phyloP scores from a whole-genome alignment of 53 echinoderm and acorn worm genomes.

The Henricia sp. region DNA sequence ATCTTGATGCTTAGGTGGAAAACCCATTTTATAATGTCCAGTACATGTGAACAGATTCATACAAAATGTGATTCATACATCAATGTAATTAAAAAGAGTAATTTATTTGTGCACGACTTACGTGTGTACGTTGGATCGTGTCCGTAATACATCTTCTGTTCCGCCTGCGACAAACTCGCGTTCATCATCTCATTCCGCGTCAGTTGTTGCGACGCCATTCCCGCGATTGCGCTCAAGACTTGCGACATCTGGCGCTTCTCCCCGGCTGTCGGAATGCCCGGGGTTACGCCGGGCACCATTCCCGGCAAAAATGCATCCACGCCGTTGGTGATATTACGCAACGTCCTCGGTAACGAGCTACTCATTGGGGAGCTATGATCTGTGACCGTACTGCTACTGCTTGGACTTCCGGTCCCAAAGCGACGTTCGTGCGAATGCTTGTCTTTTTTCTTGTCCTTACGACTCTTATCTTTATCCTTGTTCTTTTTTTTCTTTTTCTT shows the following conservation, averaged over 20 bases:
- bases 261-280: too few relatives aligned
- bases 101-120: constrained; percentile 34
- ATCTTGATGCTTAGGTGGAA: too few relatives aligned
- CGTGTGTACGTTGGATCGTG: constrained; percentile 87
- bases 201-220: constrained; percentile 59
- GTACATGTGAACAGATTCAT: too few relatives aligned
- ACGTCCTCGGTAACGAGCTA: constrained; percentile 49
- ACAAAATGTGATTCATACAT: too few relatives aligned
- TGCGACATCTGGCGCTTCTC: constrained; percentile 84
- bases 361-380: constrained; percentile 21
- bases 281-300: constrained; percentile 4
- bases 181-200: constrained; percentile 55
- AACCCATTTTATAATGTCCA: too few relatives aligned
- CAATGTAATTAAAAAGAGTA: too few relatives aligned
- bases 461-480: constrained; percentile 84
- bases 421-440: constrained; percentile 54
- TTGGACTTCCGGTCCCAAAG: constrained; percentile 27
- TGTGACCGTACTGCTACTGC: constrained; percentile 49
- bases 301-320: constrained; percentile 63
- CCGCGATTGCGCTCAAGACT: constrained; percentile 79
- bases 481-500: constrained; percentile 91
- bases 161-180: constrained; percentile 57
- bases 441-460: constrained; percentile 78
- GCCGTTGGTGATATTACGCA: constrained; percentile 91
- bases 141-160: constrained; percentile 82